These are phyloP conservation scores for Hyperoplus lanceolatus DNA, from an alignment of 2,797 vertebrate genomes.

Conservation along the genomic window DNA sequence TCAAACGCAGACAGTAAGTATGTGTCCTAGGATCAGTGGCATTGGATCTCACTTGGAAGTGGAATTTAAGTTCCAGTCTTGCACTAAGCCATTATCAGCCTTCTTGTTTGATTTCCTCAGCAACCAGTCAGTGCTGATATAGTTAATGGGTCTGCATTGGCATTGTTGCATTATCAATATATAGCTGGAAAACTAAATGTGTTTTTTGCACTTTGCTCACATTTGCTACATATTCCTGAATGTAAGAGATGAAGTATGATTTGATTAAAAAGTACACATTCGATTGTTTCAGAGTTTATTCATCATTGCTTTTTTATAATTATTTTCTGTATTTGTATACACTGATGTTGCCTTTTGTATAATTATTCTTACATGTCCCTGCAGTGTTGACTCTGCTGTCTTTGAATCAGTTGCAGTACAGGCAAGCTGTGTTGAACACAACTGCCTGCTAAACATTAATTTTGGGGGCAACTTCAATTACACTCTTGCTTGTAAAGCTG, in stretches of 20 bases:
- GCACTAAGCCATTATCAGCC: neutral
- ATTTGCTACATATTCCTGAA: neutral
- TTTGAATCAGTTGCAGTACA: constrained; percentile 4
- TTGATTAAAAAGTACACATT: neutral
- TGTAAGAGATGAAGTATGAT: neutral
- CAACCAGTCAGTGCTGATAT: neutral
- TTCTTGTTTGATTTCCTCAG: constrained; percentile 1
- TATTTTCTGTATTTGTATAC: neutral
- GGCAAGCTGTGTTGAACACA: neutral
- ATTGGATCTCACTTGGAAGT: neutral
- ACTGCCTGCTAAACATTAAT: neutral
- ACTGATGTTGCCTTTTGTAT: neutral
- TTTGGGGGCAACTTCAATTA: neutral
- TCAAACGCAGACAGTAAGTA: constrained; percentile 6
- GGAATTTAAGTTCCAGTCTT: neutral
- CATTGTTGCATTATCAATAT: neutral
- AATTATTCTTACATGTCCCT: neutral
- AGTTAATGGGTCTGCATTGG: neutral
- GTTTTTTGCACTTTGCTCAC: neutral
- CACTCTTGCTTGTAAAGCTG: neutral
- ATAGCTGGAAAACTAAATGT: neutral
- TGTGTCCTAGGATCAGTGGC: constrained; percentile 14
- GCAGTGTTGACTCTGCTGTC: neutral
- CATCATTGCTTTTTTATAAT: neutral
- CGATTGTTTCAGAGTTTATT: neutral